Conservation (phyloP, 2,797 vertebrate species). For the Arremon aurantiirostris region DNA sequence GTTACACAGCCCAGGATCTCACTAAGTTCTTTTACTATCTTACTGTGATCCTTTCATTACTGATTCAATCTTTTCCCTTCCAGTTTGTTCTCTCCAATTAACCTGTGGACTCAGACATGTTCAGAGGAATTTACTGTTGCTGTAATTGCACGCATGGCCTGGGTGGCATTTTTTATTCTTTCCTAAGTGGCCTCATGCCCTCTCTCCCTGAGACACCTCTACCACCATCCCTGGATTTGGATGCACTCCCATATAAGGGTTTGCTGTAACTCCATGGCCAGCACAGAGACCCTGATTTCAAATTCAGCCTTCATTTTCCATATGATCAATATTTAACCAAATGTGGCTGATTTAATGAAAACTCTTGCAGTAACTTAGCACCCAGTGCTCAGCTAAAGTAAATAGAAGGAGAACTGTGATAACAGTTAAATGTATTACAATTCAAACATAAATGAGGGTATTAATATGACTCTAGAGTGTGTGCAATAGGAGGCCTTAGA, state of each 20-base stretch:
- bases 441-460: neutral
- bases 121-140: neutral
- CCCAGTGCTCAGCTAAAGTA: neutral
- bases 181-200: neutral
- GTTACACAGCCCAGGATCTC: neutral
- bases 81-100: neutral
- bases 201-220: neutral
- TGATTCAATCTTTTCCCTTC: neutral
- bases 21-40: neutral
- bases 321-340: neutral
- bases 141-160: neutral
- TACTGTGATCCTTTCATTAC: neutral
- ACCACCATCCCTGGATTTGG: neutral
- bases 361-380: neutral
- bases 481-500: neutral
- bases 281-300: neutral
- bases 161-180: neutral
- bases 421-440: neutral
- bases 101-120: neutral
- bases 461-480: neutral
- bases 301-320: neutral
- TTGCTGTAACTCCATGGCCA: neutral
- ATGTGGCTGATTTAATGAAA: neutral
- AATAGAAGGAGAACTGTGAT: neutral
- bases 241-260: rapidly evolving